Base-by-base conservation (phyloP, 2,113 vertebrate species). In the Oryzias woworae region DNA sequence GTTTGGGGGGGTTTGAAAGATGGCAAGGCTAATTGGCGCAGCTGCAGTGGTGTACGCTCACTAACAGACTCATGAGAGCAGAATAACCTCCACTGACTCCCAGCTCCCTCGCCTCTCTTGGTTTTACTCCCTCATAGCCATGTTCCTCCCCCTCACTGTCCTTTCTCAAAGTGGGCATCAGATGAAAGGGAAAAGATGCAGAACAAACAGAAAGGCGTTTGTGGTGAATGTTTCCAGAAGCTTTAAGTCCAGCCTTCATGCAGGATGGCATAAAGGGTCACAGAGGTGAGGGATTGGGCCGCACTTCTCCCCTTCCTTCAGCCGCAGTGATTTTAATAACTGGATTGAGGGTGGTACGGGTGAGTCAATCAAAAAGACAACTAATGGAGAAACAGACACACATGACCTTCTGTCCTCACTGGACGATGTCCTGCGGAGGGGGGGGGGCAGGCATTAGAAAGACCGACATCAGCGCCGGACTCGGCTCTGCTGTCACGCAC, bases 1-100 rank as follows among this genome's bases (percentile, higher is more conserved):
- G 61, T 14, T 51, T 7, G 20, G 41, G 54, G 46, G 52, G 58
- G 57, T 46, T 53, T 73, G 53, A 69, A 71, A 31, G 66, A 69
- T 58, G 66, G 59, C 58, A 60, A 46, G 69, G 60, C 73, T 89
- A 85, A 89, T 86, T 85, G 83, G 83, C 48, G 22, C 83, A 85
- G 88, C 86, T 88, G 84, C 80, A 86, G 80, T 75, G 78, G 81
- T 85, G 77, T 81, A 66, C 44, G 36, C 65, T 83, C 64, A 66
- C 86, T 77, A 83, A 83, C 81, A 75, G 84, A 83, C 77, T 76
- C 81, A 87, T 43, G 77, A 88, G 85, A 87, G 84, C 83, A 88
- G 81, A 87, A 88, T 85, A 87, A 88, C 81, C 84, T 84, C 81
- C 66, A 54, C 66, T 16, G 65, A 75, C 71, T 61, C 51, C 48